Percentiles rank a stretch among this genome's conserved stretches.
Conservation (phyloP, 2,888 invertebrate species). For the Eupithecia pulchellata region DNA sequence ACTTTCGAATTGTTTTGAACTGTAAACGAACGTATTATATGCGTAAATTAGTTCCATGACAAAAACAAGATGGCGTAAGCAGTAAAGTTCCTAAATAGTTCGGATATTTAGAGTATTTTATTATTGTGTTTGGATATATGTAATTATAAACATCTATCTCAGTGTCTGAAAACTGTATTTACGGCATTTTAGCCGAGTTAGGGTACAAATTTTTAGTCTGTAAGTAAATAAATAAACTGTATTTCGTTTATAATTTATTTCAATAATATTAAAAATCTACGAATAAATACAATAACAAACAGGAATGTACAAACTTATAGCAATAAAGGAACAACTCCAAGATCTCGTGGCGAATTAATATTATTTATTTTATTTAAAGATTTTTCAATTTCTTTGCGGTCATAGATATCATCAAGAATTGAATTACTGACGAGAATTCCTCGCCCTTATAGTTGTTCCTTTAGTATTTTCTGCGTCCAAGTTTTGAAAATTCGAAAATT, state of each 20-base stretch:
- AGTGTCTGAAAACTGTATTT: not conserved
- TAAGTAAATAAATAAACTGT: not conserved
- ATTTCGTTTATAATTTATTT: not conserved
- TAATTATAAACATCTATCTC: not conserved
- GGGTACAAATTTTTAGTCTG: not conserved
- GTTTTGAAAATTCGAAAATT: not conserved
- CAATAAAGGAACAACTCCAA: not conserved
- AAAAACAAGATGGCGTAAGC: constrained; percentile 1
- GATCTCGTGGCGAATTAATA: not conserved
- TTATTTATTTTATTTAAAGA: not conserved
- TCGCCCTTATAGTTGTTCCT: not conserved
- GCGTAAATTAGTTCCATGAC: not conserved
- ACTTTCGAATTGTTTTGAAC: not conserved
- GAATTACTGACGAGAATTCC: not conserved
- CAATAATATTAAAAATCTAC: not conserved
- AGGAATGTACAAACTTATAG: not conserved
- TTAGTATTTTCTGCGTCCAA: not conserved
- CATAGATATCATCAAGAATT: not conserved
- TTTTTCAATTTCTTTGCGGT: too few species aligned
- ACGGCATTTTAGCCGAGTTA: not conserved
- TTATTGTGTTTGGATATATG: too few species aligned
- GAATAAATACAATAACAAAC: not conserved
- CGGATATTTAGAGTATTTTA: too few species aligned
- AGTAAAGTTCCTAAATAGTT: not conserved
- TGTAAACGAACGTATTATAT: not conserved